These are phyloP conservation scores for Acipenser ruthenus DNA, from an alignment of 2,797 vertebrate species.

Conservation along the genomic window DNA sequence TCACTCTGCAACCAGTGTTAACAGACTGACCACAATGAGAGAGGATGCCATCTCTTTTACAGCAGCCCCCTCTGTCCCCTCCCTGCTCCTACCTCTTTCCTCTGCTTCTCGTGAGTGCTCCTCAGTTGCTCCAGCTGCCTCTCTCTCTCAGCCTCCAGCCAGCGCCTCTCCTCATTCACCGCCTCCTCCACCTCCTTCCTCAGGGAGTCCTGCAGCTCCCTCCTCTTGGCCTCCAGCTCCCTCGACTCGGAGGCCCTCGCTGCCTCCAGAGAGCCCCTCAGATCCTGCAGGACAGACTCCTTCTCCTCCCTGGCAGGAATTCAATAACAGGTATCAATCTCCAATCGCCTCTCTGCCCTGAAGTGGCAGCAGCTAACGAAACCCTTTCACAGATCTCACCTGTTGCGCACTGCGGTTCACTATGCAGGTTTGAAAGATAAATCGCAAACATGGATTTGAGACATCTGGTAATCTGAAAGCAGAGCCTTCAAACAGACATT, in stretches of 20 bases:
- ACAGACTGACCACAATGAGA: not conserved
- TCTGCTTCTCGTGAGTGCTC: conserved; percentile 38
- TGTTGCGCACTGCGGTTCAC: too few relatives aligned
- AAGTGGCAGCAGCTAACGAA: too few relatives aligned
- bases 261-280: conserved; percentile 48
- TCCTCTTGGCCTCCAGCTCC: conserved; percentile 49
- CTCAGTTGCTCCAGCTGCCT: conserved; percentile 49
- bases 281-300: conserved; percentile 43
- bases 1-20: too few relatives aligned
- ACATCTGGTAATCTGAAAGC: too few relatives aligned
- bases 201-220: conserved; percentile 42
- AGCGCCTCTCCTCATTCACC: conserved; percentile 38
- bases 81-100: conserved; percentile 35
- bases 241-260: conserved; percentile 35
- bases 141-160: conserved; percentile 49
- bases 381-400: too few relatives aligned
- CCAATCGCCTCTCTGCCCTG: too few relatives aligned
- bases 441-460: too few relatives aligned
- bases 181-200: conserved; percentile 54
- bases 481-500: too few relatives aligned
- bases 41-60: not conserved
- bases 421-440: too few relatives aligned
- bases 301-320: conserved; percentile 58
- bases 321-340: too few relatives aligned
- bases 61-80: not conserved